Percentiles rank a stretch among this genome's conserved stretches.
These are phyloP conservation scores for Limenitis camilla DNA, from an alignment of 2,888 invertebrate genomes.

Conservation along the genomic window DNA sequence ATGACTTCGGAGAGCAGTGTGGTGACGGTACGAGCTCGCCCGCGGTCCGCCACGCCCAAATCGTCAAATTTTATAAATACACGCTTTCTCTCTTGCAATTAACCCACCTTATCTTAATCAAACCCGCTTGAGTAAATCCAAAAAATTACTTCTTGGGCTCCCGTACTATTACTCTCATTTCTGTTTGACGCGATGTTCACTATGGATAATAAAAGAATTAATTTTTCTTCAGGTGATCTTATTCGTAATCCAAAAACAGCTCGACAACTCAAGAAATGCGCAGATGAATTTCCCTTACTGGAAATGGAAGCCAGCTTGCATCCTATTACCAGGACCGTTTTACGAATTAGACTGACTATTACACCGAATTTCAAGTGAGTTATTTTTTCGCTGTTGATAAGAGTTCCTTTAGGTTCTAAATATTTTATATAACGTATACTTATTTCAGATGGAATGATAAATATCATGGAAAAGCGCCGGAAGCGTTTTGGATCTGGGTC, in stretches of 20 bases:
- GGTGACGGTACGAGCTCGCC: no score
- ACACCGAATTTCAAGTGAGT: conserved; percentile 78
- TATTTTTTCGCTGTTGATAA: not conserved
- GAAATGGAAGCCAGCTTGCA: conserved; percentile 90
- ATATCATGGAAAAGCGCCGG: conserved; percentile 89
- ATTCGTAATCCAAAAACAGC: conserved; percentile 86
- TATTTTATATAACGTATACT: not conserved
- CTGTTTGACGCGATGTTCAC: no score
- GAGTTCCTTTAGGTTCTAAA: not conserved
- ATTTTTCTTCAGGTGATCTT: conserved; percentile 72
- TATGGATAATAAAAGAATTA: no score
- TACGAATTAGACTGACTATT: conserved; percentile 87
- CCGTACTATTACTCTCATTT: no score
- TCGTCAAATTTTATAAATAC: no score
- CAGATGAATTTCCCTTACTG: conserved; percentile 88
- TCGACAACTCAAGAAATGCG: conserved; percentile 84
- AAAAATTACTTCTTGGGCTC: no score
- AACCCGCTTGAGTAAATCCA: no score
- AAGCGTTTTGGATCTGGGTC: conserved; percentile 98
- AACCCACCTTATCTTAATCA: no score
- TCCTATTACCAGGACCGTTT: conserved; percentile 95
- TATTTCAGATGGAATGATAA: conserved; percentile 86
- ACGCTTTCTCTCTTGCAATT: no score
- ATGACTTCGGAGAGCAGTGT: no score
- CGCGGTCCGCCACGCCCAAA: no score